Evolutionary conservation across 2,888 invertebrate genomes (phyloP).

Genomic region (Eulithis testata): DNA sequence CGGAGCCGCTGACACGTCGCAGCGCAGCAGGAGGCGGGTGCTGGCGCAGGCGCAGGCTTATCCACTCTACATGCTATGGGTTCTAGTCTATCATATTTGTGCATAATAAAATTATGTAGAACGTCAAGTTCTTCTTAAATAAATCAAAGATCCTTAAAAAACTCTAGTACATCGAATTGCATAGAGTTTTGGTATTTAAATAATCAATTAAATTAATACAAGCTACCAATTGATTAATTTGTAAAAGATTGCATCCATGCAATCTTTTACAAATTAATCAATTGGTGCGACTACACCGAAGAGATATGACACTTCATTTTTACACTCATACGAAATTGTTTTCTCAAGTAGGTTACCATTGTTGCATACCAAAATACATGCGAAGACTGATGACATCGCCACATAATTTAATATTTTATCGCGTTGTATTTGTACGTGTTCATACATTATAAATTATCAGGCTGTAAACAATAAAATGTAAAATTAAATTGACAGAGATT

Average conservation of each 20-base stretch:
- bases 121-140: too few relatives aligned
- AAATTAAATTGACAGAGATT: conserved; percentile 57
- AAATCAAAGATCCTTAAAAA: too few relatives aligned
- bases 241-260: conserved; percentile 46
- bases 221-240: conserved; percentile 22
- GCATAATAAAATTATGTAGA: too few relatives aligned
- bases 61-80: conserved; percentile 9
- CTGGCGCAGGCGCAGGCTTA: conserved; percentile 8
- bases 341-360: conserved; percentile 62
- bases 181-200: background rate
- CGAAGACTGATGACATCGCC: conserved; percentile 69
- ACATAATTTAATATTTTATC: conserved; percentile 69
- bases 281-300: conserved; percentile 60
- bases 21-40: conserved; percentile 69
- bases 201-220: background rate
- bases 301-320: conserved; percentile 70
- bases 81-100: too few relatives aligned
- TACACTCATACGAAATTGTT: conserved; percentile 48
- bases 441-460: conserved; percentile 53
- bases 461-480: conserved; percentile 52
- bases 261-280: too few relatives aligned
- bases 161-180: too few relatives aligned
- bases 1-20: conserved; percentile 71
- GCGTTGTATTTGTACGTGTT: conserved; percentile 49
- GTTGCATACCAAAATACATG: conserved; percentile 59